Base-by-base conservation (phyloP, 2,888 invertebrate species). In the Trichogramma evanescens region DNA sequence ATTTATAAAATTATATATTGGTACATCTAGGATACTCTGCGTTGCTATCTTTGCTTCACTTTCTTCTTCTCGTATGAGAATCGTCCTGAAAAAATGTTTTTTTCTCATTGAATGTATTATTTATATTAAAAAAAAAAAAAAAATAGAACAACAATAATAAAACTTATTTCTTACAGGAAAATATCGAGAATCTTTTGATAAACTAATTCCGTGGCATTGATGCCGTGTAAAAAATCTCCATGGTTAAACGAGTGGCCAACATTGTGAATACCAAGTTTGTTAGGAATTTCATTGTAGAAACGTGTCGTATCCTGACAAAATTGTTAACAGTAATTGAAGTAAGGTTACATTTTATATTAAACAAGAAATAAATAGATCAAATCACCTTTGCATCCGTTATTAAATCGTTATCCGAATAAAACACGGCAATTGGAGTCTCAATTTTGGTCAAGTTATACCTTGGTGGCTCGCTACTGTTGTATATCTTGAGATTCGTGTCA, bases 211-310 rank as follows among this genome's bases (percentile, higher is more conserved):
- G 81, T 81, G 0, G 84, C 86, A 68, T 88, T 84, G 9, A 80
- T 81, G 0, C 83, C 88, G 80, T 82, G 88, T 7, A 89, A 68
- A 70, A 87, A 89, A 73, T 89, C 90, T 8, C 88, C 77, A 68
- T 90, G 90, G 72, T 87, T 89, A 70, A 89, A 90, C 59, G 83
- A 80, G 52, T 83, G 79, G 54, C 82, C 77, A n/a, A 89, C 83
- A 66, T 83, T 76, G 67, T 70, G 69, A 48, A 83, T 78, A 42
- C 82, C 84, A 53, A 84, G 80, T 2, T 74, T 65, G 6, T 83
- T 83, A 0, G 80, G 77, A n/a, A 89, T 71, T 57, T 81, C 76
- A 0, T 77, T 74, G 53, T 82, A 83, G 44, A 89, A 74, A 54
- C 79, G 80, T 7, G 80, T 72, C 0, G 86, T 86, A 71, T 89